phyloP scores from a whole-genome alignment of 2,888 invertebrate genomes.

The Ptychoptera albimana region DNA sequence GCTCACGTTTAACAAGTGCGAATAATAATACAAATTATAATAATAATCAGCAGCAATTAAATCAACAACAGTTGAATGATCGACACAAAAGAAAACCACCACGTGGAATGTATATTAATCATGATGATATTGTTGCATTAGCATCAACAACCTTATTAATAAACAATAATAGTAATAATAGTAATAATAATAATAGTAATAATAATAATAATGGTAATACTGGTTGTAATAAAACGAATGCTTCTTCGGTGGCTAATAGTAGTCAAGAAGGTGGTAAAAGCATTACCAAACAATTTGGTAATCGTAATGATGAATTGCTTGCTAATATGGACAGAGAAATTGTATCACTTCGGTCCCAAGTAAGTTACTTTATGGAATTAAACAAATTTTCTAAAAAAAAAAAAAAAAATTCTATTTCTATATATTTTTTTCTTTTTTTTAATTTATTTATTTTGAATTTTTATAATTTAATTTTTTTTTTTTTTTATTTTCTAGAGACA shows the following conservation, averaged over 20 bases:
- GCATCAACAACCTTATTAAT: constrained; percentile 29
- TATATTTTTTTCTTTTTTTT: constrained; percentile 11
- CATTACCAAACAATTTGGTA: constrained; percentile 14
- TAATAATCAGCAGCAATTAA: constrained; percentile 8
- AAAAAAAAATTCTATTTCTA: constrained; percentile 2
- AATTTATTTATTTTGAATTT: constrained; percentile 14
- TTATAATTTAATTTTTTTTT: constrained; percentile 9
- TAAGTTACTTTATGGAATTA: constrained; percentile 35
- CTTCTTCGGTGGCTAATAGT: constrained; percentile 13
- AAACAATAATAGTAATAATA: constrained; percentile 31
- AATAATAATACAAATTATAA: constrained; percentile 13
- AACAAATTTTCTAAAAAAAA: constrained; percentile 13
- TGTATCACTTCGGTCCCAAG: constrained; percentile 88
- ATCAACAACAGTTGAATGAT: constrained; percentile 18
- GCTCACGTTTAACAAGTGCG: constrained; percentile 12
- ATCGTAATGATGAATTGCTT: constrained; percentile 58
- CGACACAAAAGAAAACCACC: constrained; percentile 75
- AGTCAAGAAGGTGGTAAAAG: constrained; percentile 9
- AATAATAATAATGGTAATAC: constrained; percentile 15
- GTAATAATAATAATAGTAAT: constrained; percentile 39
- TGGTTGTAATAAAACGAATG: too few species aligned
- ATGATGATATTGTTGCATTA: constrained; percentile 88
- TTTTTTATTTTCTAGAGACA: constrained; percentile 9
- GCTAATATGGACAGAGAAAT: constrained; percentile 88
- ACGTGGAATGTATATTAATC: constrained; percentile 93